A percentile compares a stretch with the other conserved stretches of the same genome.
phyloP scores from a whole-genome alignment of 2,113 vertebrate genomes.

The Austrofundulus limnaeus region DNA sequence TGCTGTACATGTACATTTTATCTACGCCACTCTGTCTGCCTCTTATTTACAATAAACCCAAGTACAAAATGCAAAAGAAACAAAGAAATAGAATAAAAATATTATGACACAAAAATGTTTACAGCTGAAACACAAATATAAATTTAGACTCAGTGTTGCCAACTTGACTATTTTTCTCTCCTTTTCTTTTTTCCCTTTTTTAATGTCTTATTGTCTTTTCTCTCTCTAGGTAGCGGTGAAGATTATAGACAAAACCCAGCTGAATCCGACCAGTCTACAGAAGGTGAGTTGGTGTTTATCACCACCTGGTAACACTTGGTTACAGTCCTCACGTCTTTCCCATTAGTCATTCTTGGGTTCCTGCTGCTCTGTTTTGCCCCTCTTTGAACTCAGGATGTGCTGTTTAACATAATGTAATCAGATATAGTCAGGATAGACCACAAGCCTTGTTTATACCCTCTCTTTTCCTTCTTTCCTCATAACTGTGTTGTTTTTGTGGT shows the following conservation, averaged over 20 bases:
- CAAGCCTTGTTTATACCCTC: conserved; percentile 60
- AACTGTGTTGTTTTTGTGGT: conserved; percentile 51
- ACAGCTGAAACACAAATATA: conserved; percentile 2
- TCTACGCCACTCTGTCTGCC: neutral
- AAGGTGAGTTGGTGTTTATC: conserved; percentile 83
- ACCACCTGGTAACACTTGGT: conserved; percentile 43
- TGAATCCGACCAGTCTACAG: conserved; percentile 97
- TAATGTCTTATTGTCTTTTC: conserved; percentile 40
- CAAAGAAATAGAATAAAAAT: too few relatives aligned
- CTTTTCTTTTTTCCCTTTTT: conserved; percentile 6
- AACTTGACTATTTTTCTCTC: conserved; percentile 20
- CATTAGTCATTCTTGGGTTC: conserved; percentile 38
- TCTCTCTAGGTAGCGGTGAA: conserved; percentile 91
- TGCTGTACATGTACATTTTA: neutral
- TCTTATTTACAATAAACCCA: too few relatives aligned
- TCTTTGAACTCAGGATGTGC: conserved; percentile 70
- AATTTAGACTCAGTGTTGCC: conserved; percentile 33
- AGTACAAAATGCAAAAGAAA: too few relatives aligned
- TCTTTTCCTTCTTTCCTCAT: conserved; percentile 5
- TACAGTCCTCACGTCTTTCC: conserved; percentile 22
- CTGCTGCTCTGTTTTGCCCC: conserved; percentile 29
- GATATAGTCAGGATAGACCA: conserved; percentile 58
- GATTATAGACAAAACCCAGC: conserved; percentile 98
- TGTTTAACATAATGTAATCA: conserved; percentile 68
- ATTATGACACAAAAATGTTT: too few relatives aligned